Conservation (phyloP, 2,113 vertebrate species). For the Scatophagus argus region DNA sequence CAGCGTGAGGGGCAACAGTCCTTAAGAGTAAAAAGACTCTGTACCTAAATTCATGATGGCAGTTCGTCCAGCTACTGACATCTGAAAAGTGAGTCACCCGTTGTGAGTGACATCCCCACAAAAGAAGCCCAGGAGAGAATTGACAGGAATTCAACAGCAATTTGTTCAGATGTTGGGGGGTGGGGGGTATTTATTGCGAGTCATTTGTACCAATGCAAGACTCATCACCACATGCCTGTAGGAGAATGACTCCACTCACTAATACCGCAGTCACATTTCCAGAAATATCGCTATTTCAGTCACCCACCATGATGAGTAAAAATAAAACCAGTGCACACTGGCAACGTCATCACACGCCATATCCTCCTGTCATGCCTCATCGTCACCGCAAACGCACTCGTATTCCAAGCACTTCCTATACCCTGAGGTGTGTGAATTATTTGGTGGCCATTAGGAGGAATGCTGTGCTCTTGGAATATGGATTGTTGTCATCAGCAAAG, state of each 20-base stretch:
- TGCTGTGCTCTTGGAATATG: constrained; percentile 35
- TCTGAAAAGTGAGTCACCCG: constrained; percentile 63
- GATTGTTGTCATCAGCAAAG: constrained; percentile 46
- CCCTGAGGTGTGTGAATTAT: constrained; percentile 68
- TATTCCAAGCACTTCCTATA: constrained; percentile 27
- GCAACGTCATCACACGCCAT: constrained; percentile 14
- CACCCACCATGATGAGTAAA: constrained; percentile 31
- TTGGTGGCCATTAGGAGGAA: constrained; percentile 62
- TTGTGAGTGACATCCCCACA: constrained; percentile 53
- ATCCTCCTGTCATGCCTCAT: constrained; percentile 39
- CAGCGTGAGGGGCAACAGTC: constrained; percentile 14
- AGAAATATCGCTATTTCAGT: constrained; percentile 54
- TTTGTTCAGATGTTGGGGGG: constrained; percentile 64
- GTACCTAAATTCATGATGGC: constrained; percentile 48
- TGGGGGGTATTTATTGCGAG: constrained; percentile 38
- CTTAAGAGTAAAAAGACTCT: background rate
- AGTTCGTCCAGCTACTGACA: constrained; percentile 54
- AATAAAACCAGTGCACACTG: constrained; percentile 44
- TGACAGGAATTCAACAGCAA: constrained; percentile 55
- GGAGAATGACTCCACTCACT: constrained; percentile 49
- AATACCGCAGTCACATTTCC: constrained; percentile 46
- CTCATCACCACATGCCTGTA: constrained; percentile 40
- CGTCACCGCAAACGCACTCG: constrained; percentile 33
- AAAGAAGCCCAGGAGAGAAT: constrained; percentile 45
- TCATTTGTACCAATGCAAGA: constrained; percentile 53